Evolutionary conservation across 2,797 vertebrate genomes (phyloP).

Genomic region (Neosilurus mollespiculum): DNA sequence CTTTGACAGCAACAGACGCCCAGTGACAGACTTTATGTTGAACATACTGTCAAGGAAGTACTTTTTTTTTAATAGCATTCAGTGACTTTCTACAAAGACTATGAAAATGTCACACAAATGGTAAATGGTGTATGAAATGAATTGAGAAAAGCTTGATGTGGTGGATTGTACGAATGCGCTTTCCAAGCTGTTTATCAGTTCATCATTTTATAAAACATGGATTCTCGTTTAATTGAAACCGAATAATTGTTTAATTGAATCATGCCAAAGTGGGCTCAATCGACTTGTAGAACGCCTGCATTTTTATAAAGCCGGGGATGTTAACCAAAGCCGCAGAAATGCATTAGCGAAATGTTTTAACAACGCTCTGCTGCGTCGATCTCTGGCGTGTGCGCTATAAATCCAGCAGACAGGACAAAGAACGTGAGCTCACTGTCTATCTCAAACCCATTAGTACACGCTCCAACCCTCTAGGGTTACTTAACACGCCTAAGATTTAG

Average conservation of each 20-base stretch:
- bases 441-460: conserved; percentile 70
- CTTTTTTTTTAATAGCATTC: neutral
- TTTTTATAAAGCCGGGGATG: conserved; percentile 27
- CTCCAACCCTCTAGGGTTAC: conserved; percentile 65
- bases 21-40: conserved; percentile 31
- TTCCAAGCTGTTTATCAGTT: neutral
- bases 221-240: conserved; percentile 26
- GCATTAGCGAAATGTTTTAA: conserved; percentile 31
- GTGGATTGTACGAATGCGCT: neutral
- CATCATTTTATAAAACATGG: neutral
- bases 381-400: conserved; percentile 49
- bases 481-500: conserved; percentile 66
- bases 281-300: neutral
- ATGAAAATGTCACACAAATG: conserved; percentile 34
- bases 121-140: conserved; percentile 48
- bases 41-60: conserved; percentile 53
- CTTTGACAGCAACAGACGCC: conserved; percentile 73
- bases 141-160: conserved; percentile 26
- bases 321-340: conserved; percentile 38
- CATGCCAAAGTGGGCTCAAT: neutral
- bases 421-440: conserved; percentile 71
- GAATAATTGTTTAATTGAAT: conserved; percentile 37
- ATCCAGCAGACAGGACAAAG: conserved; percentile 52
- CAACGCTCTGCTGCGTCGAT: conserved; percentile 28
- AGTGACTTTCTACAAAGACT: conserved; percentile 7